Evolutionary conservation across 2,113 vertebrate genomes (phyloP).

Genomic region (Cyprinodon brontotheroides): DNA sequence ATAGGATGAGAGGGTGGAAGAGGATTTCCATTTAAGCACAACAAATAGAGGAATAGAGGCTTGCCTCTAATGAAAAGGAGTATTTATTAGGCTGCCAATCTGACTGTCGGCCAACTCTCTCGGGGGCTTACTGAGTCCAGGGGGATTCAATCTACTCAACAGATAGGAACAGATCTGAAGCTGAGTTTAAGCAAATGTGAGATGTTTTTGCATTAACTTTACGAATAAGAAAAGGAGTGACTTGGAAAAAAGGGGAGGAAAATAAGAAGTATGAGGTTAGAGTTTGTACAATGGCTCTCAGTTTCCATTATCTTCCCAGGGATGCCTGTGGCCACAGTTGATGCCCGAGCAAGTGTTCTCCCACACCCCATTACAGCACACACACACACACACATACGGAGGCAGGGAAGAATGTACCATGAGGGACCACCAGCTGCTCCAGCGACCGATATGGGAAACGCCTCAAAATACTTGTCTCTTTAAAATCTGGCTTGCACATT

Average conservation of each 20-base stretch:
- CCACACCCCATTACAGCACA: conserved; percentile 41
- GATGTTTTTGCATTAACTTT: conserved; percentile 15
- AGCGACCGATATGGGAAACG: conserved; percentile 46
- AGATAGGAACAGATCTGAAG: conserved; percentile 39
- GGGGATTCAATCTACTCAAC: conserved; percentile 25
- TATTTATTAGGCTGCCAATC: conserved; percentile 70
- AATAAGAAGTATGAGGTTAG: conserved; percentile 6
- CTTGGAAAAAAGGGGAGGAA: conserved; percentile 1
- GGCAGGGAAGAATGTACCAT: conserved; percentile 67
- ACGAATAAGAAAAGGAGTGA: conserved; percentile 22
- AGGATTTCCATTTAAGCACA: conserved; percentile 67
- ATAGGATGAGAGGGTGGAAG: conserved; percentile 45
- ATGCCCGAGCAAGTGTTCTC: conserved; percentile 57
- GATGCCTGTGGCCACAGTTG: conserved; percentile 48
- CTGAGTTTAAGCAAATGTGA: conserved; percentile 18
- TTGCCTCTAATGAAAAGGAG: conserved; percentile 66
- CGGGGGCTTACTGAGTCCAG: conserved; percentile 28
- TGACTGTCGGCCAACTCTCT: conserved; percentile 49
- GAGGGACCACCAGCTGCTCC: conserved; percentile 67
- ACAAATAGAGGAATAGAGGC: conserved; percentile 58
- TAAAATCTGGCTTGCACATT: conserved; percentile 29
- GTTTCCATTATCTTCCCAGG: conserved; percentile 42
- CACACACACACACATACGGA: conserved; percentile 24
- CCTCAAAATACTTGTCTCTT: conserved; percentile 51
- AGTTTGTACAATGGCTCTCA: conserved; percentile 28